Percentiles rank a stretch among this genome's conserved stretches.
These are phyloP conservation scores for Numida meleagris DNA, from an alignment of 2,113 vertebrate genomes.

Conservation along the genomic window DNA sequence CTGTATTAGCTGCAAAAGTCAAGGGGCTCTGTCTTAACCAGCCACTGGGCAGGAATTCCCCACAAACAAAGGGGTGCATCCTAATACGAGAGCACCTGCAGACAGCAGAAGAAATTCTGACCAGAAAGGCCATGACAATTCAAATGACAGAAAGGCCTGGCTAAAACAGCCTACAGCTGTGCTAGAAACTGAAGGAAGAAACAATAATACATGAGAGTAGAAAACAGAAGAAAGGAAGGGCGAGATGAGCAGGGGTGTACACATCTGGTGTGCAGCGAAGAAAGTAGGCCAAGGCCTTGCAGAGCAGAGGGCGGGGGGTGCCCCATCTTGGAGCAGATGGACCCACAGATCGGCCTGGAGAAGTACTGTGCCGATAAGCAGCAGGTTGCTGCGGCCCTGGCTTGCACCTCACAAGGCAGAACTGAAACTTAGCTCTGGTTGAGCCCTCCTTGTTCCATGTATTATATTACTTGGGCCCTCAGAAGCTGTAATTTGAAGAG, in stretches of 20 bases:
- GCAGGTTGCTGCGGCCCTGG: background rate
- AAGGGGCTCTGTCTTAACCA: background rate
- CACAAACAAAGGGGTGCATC: background rate
- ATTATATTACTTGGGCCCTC: background rate
- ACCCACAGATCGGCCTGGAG: background rate
- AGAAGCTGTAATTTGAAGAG: background rate
- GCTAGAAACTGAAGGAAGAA: background rate
- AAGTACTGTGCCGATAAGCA: rapidly evolving
- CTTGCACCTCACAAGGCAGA: background rate
- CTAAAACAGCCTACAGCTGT: background rate
- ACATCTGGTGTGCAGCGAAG: background rate
- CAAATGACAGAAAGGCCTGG: background rate
- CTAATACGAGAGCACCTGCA: background rate
- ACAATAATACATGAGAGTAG: background rate
- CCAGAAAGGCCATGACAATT: background rate
- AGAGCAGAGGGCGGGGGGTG: background rate
- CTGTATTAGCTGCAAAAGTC: background rate
- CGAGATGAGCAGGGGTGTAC: background rate
- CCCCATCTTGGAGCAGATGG: background rate
- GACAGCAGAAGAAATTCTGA: background rate
- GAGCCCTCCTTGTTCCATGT: background rate
- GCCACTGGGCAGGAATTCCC: background rate
- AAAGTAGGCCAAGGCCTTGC: background rate
- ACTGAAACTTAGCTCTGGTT: background rate
- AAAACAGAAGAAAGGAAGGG: background rate